Evolutionary conservation across 2,113 vertebrate genomes (phyloP).

Genomic region (Irena cyanogastra): DNA sequence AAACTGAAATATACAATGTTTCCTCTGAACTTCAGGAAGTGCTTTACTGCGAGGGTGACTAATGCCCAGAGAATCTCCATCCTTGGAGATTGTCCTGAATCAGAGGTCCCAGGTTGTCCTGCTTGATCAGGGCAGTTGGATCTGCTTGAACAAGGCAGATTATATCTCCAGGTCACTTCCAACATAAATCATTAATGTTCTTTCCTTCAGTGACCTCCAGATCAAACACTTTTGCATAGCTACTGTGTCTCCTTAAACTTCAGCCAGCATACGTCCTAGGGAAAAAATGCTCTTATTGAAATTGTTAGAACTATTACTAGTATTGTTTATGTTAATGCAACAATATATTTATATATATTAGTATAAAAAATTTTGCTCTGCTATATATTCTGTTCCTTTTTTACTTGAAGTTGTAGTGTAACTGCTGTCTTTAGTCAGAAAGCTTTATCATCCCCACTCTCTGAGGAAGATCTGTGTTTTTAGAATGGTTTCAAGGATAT

Average conservation of each 20-base stretch:
- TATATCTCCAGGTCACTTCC: not conserved
- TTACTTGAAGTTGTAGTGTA: not conserved
- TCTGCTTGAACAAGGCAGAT: not conserved
- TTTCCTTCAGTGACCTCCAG: not conserved
- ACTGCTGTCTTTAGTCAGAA: not conserved
- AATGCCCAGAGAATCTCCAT: not conserved
- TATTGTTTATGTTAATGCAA: not conserved
- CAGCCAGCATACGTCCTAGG: not conserved
- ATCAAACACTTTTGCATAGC: not conserved
- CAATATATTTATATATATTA: not conserved
- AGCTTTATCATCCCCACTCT: fast-evolving
- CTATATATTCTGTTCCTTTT: not conserved
- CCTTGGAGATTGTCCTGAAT: not conserved
- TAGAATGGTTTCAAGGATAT: not conserved
- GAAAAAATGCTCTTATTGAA: not conserved
- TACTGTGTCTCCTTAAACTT: not conserved
- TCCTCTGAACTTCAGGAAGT: not conserved
- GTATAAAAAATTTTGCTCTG: not conserved
- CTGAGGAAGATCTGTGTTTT: not conserved
- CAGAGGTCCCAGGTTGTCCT: not conserved
- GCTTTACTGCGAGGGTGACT: not conserved
- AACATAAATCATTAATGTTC: not conserved
- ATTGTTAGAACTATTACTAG: not conserved
- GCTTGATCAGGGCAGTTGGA: not conserved
- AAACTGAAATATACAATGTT: not conserved